These are phyloP conservation scores for Anarrhichthys ocellatus DNA, from an alignment of 2,113 vertebrate species.

Conservation along the genomic window DNA sequence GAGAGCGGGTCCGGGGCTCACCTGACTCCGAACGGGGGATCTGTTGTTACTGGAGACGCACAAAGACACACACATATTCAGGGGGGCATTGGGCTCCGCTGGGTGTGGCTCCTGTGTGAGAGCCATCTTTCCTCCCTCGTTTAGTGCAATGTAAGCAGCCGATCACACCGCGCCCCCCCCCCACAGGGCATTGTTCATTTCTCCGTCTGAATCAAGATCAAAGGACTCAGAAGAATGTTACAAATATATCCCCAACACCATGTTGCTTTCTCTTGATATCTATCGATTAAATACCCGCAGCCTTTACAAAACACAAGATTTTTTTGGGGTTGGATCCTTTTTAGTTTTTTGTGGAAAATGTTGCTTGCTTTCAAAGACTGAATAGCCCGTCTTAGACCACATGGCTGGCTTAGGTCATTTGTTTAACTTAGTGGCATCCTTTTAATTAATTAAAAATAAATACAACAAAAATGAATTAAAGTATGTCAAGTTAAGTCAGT, in stretches of 20 bases:
- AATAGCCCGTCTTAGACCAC: neutral
- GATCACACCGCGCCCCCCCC: constrained; percentile 9
- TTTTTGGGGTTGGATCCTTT: neutral
- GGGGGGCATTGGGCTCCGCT: constrained; percentile 32
- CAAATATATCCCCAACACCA: constrained; percentile 10
- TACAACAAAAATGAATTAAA: neutral
- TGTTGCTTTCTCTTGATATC: constrained; percentile 8
- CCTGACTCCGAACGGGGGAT: neutral
- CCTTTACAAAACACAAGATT: neutral
- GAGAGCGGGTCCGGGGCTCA: constrained; percentile 20
- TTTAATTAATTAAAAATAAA: too few species aligned
- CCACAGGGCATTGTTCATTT: constrained; percentile 41
- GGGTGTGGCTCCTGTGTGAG: constrained; percentile 55
- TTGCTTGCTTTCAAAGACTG: neutral
- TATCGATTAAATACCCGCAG: neutral
- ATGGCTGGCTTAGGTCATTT: neutral
- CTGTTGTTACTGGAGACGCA: constrained; percentile 13
- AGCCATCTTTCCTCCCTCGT: constrained; percentile 38
- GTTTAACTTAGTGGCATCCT: neutral
- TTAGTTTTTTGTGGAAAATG: neutral
- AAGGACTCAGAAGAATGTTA: constrained; percentile 34
- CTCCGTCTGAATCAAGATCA: constrained; percentile 46
- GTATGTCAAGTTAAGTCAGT: neutral
- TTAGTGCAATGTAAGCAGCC: constrained; percentile 30
- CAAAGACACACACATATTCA: constrained; percentile 9